A percentile compares a stretch with the other conserved stretches of the same genome.
phyloP scores from a whole-genome alignment of 2,797 vertebrate genomes.

The Periophthalmus magnuspinnatus region DNA sequence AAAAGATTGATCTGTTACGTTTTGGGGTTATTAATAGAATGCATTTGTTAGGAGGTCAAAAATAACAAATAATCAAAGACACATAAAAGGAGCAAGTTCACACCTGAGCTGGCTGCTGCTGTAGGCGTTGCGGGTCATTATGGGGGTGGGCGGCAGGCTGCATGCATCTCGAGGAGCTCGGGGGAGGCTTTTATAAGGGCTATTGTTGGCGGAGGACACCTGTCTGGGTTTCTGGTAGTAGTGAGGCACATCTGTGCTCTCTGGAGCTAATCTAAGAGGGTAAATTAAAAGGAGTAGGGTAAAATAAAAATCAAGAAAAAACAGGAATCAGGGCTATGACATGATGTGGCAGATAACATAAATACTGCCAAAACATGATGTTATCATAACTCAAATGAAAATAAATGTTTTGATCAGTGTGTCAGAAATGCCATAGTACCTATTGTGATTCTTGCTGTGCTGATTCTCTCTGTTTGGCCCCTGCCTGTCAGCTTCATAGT shows the following conservation, averaged over 20 bases:
- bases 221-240: conserved; percentile 76
- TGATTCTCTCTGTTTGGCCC: conserved; percentile 64
- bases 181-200: conserved; percentile 88
- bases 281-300: conserved; percentile 25
- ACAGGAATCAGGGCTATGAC: conserved; percentile 39
- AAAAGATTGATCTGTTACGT: neutral
- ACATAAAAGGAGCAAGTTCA: conserved; percentile 41
- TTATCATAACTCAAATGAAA: conserved; percentile 4
- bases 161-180: conserved; percentile 82
- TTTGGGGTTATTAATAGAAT: neutral
- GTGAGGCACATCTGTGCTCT: conserved; percentile 66
- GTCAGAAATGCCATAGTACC: conserved; percentile 49
- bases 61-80: neutral
- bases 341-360: conserved; percentile 27
- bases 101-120: conserved; percentile 96
- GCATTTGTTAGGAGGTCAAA: neutral
- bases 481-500: conserved; percentile 69
- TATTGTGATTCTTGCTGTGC: conserved; percentile 67
- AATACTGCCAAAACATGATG: conserved; percentile 22
- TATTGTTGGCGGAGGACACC: conserved; percentile 87
- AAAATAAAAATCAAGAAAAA: conserved; percentile 24
- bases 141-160: conserved; percentile 89
- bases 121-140: conserved; percentile 93
- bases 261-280: conserved; percentile 74
- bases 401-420: neutral